These are phyloP conservation scores for Littorina saxatilis DNA, from an alignment of 1,140 invertebrate genomes.

Conservation along the genomic window DNA sequence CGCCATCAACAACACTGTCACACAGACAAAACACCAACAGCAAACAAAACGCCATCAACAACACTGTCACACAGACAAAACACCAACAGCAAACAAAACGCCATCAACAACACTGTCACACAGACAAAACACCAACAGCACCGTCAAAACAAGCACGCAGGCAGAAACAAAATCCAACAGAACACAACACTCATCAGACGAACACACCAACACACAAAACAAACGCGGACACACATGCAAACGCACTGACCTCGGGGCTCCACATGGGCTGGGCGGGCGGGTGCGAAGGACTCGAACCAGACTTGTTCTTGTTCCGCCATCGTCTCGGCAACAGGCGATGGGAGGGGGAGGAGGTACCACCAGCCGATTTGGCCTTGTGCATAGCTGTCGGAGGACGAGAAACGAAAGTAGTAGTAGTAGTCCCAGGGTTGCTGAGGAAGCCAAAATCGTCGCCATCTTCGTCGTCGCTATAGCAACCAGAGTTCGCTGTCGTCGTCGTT, in stretches of 20 bases:
- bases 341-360: constrained; percentile 78
- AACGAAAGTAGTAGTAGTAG: constrained; percentile 45
- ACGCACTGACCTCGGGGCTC: constrained; percentile 87
- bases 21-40: not conserved
- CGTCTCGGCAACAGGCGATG: constrained; percentile 85
- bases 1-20: not conserved
- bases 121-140: not conserved
- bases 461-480: constrained; percentile 58
- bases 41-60: not conserved
- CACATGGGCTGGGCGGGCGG: constrained; percentile 78
- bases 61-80: not conserved
- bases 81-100: not conserved
- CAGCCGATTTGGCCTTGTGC: constrained; percentile 61
- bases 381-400: constrained; percentile 60
- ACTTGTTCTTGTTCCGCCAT: constrained; percentile 88
- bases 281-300: constrained; percentile 77
- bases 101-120: not conserved
- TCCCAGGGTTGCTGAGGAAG: constrained; percentile 62
- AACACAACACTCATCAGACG: not conserved
- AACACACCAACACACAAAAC: not conserved
- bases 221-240: not conserved
- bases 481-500: not conserved
- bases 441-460: constrained; percentile 71
- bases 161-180: too few relatives aligned
- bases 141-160: not conserved